A percentile compares a stretch with the other conserved stretches of the same genome.
Evolutionary conservation across 2,797 vertebrate species (phyloP).

Genomic region (Poeciliopsis presidionis): DNA sequence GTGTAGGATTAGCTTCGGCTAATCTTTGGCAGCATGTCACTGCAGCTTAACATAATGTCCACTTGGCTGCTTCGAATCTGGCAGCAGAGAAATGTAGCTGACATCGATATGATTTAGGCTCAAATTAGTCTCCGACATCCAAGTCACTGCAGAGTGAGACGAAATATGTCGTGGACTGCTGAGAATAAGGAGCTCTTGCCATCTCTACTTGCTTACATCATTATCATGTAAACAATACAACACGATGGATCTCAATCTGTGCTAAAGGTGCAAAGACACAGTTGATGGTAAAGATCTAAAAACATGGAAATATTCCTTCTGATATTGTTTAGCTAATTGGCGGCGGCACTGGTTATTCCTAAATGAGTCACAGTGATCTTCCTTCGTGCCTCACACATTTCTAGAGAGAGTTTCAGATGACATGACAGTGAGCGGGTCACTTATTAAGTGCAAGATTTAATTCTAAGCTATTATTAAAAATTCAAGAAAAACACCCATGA

Average conservation of each 20-base stretch:
- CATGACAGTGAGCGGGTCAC: background rate
- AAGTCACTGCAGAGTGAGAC: background rate
- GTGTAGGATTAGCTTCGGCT: background rate
- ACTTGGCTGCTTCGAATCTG: background rate
- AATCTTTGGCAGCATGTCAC: background rate
- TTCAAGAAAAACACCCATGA: too few species aligned
- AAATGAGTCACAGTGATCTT: background rate
- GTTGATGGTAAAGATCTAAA: background rate
- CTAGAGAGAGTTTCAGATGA: background rate
- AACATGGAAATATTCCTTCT: background rate
- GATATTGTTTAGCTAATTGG: background rate
- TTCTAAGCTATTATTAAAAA: too few species aligned
- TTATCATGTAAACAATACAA: background rate
- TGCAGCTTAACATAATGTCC: constrained; percentile 6
- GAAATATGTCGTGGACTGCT: background rate
- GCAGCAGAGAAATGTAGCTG: background rate
- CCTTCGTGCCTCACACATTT: background rate
- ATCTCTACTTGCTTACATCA: background rate
- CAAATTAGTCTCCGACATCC: background rate
- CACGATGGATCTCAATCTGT: background rate
- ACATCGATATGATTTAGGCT: background rate
- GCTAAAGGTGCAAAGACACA: background rate
- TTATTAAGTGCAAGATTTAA: background rate
- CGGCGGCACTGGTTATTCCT: background rate
- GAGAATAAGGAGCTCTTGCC: background rate